Conservation (phyloP, 2,113 vertebrate species). For the Murina feae region DNA sequence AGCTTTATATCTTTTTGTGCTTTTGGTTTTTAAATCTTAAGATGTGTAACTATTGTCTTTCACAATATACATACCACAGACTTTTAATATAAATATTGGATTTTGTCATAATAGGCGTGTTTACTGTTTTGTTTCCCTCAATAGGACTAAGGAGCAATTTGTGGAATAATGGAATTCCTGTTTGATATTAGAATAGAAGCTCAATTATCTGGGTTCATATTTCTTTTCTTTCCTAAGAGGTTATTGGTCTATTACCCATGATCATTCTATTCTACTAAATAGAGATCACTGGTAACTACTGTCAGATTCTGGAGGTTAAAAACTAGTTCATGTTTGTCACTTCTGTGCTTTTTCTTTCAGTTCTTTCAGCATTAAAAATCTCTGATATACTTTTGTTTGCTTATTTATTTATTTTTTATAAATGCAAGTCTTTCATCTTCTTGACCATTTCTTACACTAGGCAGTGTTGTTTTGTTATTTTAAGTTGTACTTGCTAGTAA, state of each 20-base stretch:
- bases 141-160: neutral
- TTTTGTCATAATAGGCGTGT: neutral
- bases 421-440: neutral
- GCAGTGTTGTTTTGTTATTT: neutral
- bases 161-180: neutral
- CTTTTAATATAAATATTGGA: neutral
- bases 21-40: neutral
- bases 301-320: neutral
- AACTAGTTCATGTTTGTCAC: neutral
- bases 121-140: neutral
- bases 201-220: neutral
- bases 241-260: neutral
- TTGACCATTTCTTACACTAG: neutral
- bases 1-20: neutral
- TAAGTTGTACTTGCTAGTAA: neutral
- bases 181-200: conserved; percentile 1
- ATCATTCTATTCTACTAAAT: neutral
- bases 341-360: neutral
- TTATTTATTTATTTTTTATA: neutral
- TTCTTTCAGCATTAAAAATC: neutral
- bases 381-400: neutral
- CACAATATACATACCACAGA: neutral
- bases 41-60: neutral
- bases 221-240: neutral
- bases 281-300: neutral